Evolutionary conservation across 2,888 invertebrate species (phyloP).

Genomic region (Agonum fuliginosum): DNA sequence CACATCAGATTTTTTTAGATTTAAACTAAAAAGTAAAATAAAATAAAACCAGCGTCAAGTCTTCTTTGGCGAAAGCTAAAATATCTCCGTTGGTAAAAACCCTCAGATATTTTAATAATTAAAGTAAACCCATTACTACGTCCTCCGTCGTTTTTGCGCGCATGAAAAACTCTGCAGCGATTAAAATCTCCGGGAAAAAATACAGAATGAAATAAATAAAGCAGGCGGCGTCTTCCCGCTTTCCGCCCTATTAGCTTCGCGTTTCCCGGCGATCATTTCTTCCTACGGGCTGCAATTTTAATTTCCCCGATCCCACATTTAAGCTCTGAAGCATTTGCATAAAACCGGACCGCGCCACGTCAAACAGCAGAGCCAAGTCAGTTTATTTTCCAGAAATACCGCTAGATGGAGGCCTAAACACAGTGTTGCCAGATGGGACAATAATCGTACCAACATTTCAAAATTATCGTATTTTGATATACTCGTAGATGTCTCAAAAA

Average conservation of each 20-base stretch:
- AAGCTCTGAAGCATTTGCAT: not conserved
- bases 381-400: not conserved
- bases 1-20: no score
- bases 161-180: slow-evolving; percentile 11
- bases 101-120: slow-evolving; percentile 22
- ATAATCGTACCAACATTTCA: no score
- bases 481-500: no score
- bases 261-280: slow-evolving; percentile 16
- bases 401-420: no score
- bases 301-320: slow-evolving; percentile 12
- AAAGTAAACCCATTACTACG: slow-evolving; percentile 13
- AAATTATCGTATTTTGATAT: no score
- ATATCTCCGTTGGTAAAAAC: no score
- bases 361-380: not conserved
- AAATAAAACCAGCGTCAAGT: no score
- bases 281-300: slow-evolving; percentile 15
- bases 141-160: not conserved
- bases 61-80: no score
- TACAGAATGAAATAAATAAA: slow-evolving; percentile 28
- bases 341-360: not conserved
- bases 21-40: no score
- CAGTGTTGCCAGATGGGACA: no score
- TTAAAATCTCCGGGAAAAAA: slow-evolving; percentile 19
- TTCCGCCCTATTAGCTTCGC: slow-evolving; percentile 27
- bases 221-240: slow-evolving; percentile 17